phyloP scores from a whole-genome alignment of 2,888 invertebrate genomes.

The Marasmarcha lunaedactyla region DNA sequence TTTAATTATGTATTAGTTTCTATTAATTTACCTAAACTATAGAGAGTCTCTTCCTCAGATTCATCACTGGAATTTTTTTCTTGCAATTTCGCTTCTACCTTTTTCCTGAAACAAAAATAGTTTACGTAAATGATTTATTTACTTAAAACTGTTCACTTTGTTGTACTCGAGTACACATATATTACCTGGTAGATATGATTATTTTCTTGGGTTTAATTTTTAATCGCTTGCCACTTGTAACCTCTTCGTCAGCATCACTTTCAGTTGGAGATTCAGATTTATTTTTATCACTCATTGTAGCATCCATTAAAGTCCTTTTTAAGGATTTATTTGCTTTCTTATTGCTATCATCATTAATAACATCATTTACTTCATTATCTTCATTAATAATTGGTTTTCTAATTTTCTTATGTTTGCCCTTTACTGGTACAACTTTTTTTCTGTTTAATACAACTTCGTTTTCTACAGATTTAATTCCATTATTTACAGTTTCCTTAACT shows the following conservation, averaged over 20 bases:
- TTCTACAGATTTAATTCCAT: slow-evolving; percentile 22
- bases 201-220: slow-evolving; percentile 64
- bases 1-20: no score
- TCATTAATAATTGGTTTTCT: slow-evolving; percentile 34
- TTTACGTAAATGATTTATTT: no score
- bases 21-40: slow-evolving; percentile 43
- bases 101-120: slow-evolving; percentile 56
- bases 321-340: slow-evolving; percentile 42
- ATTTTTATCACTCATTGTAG: slow-evolving; percentile 47
- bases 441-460: slow-evolving; percentile 34
- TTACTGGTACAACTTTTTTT: slow-evolving; percentile 35
- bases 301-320: slow-evolving; percentile 44
- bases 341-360: slow-evolving; percentile 18
- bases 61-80: slow-evolving; percentile 65
- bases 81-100: slow-evolving; percentile 65
- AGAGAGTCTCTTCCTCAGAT: slow-evolving; percentile 58
- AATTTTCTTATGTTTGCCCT: slow-evolving; percentile 39
- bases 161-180: no score
- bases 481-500: slow-evolving; percentile 30
- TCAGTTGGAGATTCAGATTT: slow-evolving; percentile 62
- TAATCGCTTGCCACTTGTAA: slow-evolving; percentile 47
- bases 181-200: slow-evolving; percentile 45
- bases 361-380: slow-evolving; percentile 15
- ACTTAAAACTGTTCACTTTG: no score
- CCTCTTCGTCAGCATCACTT: slow-evolving; percentile 51